Base-by-base conservation (phyloP, 1,140 invertebrate genomes). In the Neomicropteryx cornuta region DNA sequence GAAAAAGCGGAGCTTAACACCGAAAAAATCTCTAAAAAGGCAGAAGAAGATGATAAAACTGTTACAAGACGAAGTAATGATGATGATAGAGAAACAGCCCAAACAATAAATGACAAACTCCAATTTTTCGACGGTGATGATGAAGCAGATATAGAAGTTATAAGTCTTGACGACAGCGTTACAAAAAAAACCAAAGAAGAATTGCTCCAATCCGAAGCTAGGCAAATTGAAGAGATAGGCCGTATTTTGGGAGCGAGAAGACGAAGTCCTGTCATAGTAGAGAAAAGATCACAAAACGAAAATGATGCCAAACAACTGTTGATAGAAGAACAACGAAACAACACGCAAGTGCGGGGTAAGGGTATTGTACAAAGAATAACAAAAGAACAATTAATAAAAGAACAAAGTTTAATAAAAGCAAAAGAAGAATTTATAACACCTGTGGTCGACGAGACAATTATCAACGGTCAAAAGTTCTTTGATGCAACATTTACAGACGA, bases 181-280 rank as follows among this genome's bases (percentile, higher is more conserved):
- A 49, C 48, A 18, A 62, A 59, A 41, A 42, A 28, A 16, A 24
- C 24, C 21, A 35, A 46, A 36, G 53, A 50, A n/a, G 57, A 61
- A 28, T 60, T 58, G 33, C 34, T 66, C 31, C 56, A 64, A 48
- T 62, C 64, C 3, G 66, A 68, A 48, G 66, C 67, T 20, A 60
- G 51, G 39, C 66, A 68, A 43, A 68, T 68, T 34, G 66, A 67
- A 52, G 66, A 62, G 18, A 66, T 68, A 5, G 66, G 66, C 8
- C 53, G 63, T 42, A 44, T 64, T 5, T 41, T 68, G 32, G 60
- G 60, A 28, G 56, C 61, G 0, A 55, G 56, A 41, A 50, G 60
- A 16, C 58, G 54, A 14, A 55, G 52, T 3, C 65, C 62, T 43
- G 20, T 65, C 1, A 44, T 64, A 13, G 32, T 66, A 28, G 59